Evolutionary conservation across 2,888 invertebrate species (phyloP).

Genomic region (Lithophane ornitopus): DNA sequence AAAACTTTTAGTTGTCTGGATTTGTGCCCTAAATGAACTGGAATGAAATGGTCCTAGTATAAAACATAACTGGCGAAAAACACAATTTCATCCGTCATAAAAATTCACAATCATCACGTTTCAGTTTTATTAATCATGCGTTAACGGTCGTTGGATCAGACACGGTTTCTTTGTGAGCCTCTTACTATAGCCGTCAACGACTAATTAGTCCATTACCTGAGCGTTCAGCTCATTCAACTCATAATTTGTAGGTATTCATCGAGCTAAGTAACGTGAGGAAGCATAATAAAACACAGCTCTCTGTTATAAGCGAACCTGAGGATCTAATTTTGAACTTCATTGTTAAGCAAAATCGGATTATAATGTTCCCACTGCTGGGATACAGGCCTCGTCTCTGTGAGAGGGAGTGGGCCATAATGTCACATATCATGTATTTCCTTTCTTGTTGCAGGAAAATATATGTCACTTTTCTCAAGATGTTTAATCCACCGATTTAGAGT

Average conservation of each 20-base stretch:
- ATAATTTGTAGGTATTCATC: not conserved
- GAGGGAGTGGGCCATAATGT: not conserved
- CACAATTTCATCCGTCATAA: no score
- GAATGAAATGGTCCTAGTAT: no score
- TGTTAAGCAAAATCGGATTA: not conserved
- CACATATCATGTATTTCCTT: no score
- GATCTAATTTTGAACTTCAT: not conserved
- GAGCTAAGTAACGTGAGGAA: not conserved
- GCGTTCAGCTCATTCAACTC: not conserved
- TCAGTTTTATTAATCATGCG: no score
- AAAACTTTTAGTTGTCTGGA: no score
- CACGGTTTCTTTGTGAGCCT: not conserved
- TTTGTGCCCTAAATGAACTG: no score
- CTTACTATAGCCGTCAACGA: not conserved
- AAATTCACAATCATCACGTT: no score
- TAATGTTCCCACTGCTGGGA: not conserved
- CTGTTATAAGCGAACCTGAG: not conserved
- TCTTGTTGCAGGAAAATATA: not conserved
- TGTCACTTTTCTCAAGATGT: not conserved
- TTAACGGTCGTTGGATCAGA: no score
- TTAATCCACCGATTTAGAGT: not conserved
- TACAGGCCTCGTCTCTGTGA: not conserved
- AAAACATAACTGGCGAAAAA: no score
- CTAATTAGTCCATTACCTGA: not conserved
- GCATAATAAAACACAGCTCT: not conserved